A percentile compares a stretch with the other conserved stretches of the same genome.
These are phyloP conservation scores for Micromys minutus DNA, from an alignment of 2,113 vertebrate genomes.

Conservation along the genomic window DNA sequence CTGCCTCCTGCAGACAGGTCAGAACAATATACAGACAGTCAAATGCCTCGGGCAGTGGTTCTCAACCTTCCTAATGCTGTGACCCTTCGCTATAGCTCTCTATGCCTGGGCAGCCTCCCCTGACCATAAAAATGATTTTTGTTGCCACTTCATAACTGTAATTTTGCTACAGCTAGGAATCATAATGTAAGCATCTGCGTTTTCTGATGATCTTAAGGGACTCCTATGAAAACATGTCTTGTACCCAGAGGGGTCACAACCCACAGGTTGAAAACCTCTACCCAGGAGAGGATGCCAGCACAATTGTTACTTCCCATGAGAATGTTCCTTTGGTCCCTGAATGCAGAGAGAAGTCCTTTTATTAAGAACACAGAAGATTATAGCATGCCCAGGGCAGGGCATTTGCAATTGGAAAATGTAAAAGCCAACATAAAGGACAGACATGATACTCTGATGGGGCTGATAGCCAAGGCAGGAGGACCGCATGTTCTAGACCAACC, in stretches of 20 bases:
- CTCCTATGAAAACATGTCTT: background rate
- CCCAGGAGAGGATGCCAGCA: background rate
- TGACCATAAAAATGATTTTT: background rate
- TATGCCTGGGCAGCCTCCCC: background rate
- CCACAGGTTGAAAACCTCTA: background rate
- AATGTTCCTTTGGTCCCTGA: background rate
- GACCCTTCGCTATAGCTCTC: background rate
- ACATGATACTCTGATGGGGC: background rate
- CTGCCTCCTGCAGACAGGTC: background rate
- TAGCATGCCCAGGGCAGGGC: background rate
- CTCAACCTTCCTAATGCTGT: background rate
- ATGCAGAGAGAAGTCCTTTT: background rate
- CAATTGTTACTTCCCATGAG: background rate
- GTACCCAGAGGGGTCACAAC: background rate
- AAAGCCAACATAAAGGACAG: fast-evolving
- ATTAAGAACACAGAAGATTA: background rate
- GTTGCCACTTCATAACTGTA: background rate
- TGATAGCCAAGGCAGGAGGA: background rate
- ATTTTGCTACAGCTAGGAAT: background rate
- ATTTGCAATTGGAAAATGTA: background rate
- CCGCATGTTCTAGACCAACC: background rate
- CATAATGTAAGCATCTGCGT: background rate
- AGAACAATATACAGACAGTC: background rate
- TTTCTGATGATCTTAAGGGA: background rate
- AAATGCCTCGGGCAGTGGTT: background rate